Percentiles rank a stretch among this genome's conserved stretches.
phyloP scores from a whole-genome alignment of 2,113 vertebrate species.

The Gulo gulo region DNA sequence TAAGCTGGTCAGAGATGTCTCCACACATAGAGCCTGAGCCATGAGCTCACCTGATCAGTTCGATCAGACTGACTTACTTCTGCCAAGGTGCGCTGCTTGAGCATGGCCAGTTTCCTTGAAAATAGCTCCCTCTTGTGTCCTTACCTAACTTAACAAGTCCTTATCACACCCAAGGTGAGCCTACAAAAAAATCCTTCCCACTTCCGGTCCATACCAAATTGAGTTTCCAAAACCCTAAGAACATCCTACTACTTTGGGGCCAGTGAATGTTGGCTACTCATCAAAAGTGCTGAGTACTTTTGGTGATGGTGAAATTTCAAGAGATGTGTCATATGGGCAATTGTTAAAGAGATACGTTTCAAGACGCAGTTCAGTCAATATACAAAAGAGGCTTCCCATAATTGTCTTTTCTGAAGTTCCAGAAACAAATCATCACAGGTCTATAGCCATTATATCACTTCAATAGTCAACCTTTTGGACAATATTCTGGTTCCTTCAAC shows the following conservation, averaged over 20 bases:
- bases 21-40: not conserved
- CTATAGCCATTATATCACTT: not conserved
- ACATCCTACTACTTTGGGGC: not conserved
- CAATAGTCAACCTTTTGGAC: not conserved
- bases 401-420: not conserved
- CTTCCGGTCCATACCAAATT: not conserved
- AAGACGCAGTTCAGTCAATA: not conserved
- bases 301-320: not conserved
- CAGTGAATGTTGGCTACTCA: not conserved
- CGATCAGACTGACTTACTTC: not conserved
- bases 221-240: not conserved
- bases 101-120: not conserved
- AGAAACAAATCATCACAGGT: not conserved
- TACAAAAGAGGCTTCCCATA: not conserved
- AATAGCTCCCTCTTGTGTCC: constrained; percentile 46
- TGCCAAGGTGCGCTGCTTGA: not conserved
- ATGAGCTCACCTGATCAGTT: not conserved
- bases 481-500: not conserved
- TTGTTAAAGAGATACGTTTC: not conserved
- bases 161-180: not conserved
- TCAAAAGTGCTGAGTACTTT: not conserved
- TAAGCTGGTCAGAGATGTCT: not conserved
- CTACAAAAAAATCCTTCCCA: not conserved
- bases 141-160: not conserved
- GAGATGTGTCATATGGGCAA: not conserved